Conservation (phyloP, 2,113 vertebrate genomes). For the Brachypteracias leptosomus region DNA sequence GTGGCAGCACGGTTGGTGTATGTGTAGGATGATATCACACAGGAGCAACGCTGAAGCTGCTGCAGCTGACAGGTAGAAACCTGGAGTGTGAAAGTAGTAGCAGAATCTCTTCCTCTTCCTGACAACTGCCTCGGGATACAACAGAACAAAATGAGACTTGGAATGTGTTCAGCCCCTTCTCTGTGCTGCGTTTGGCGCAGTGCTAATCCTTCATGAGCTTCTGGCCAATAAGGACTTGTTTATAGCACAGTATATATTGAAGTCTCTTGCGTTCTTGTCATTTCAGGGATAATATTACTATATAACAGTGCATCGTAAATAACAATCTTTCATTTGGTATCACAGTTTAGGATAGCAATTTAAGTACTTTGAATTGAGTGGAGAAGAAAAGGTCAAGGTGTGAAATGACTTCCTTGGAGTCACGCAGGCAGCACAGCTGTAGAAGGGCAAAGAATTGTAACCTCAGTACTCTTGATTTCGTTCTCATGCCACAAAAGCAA, state of each 20-base stretch:
- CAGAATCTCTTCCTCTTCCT: not conserved
- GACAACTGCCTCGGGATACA: not conserved
- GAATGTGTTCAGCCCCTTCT: not conserved
- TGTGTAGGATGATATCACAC: fast-evolving
- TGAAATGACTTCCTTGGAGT: not conserved
- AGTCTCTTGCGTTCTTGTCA: not conserved
- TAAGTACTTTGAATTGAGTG: not conserved
- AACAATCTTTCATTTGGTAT: not conserved
- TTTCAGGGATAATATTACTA: not conserved
- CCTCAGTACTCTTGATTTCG: not conserved
- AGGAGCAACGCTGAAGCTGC: not conserved
- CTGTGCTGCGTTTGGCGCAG: not conserved
- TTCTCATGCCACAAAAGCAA: not conserved
- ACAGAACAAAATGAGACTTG: not conserved
- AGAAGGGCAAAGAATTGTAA: not conserved
- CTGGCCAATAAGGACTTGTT: not conserved
- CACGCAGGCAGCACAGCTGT: not conserved
- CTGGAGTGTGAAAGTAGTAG: not conserved
- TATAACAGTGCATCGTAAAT: not conserved
- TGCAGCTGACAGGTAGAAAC: not conserved
- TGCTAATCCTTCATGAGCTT: not conserved
- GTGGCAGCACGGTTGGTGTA: fast-evolving
- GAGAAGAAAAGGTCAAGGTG: not conserved
- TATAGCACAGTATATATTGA: not conserved
- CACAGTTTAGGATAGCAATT: not conserved